A percentile compares a stretch with the other conserved stretches of the same genome.
These are phyloP conservation scores for Leiothrix lutea DNA, from an alignment of 2,113 vertebrate genomes.

Conservation along the genomic window DNA sequence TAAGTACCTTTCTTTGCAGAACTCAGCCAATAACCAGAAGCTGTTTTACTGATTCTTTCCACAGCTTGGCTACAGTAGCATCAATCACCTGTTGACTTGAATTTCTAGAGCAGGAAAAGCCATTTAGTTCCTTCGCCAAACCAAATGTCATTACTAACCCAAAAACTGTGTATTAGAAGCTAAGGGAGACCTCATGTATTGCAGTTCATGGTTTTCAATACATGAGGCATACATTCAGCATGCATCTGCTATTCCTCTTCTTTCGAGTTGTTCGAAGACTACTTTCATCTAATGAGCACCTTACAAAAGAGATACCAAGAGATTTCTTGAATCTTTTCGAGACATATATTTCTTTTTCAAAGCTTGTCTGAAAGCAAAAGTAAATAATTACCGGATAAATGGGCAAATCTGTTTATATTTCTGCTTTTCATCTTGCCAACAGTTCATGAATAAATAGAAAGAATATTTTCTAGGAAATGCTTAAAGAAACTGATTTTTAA, in stretches of 20 bases:
- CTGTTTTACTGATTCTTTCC: background rate
- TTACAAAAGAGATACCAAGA: background rate
- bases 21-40: background rate
- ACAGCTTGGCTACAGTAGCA: fast-evolving
- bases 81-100: background rate
- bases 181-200: background rate
- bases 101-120: background rate
- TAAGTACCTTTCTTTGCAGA: background rate
- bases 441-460: background rate
- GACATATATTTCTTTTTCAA: background rate
- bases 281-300: background rate
- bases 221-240: background rate
- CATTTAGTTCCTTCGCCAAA: background rate
- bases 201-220: background rate
- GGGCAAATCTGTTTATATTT: background rate
- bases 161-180: background rate
- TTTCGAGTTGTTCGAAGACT: background rate
- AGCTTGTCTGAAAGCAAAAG: background rate
- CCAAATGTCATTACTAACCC: background rate
- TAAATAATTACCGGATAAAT: background rate
- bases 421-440: background rate
- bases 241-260: background rate
- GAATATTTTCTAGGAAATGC: background rate
- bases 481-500: background rate
- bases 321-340: background rate